A percentile compares a stretch with the other conserved stretches of the same genome.
These are phyloP conservation scores for Drosophila recens DNA, from an alignment of 2,888 invertebrate genomes.

Conservation along the genomic window DNA sequence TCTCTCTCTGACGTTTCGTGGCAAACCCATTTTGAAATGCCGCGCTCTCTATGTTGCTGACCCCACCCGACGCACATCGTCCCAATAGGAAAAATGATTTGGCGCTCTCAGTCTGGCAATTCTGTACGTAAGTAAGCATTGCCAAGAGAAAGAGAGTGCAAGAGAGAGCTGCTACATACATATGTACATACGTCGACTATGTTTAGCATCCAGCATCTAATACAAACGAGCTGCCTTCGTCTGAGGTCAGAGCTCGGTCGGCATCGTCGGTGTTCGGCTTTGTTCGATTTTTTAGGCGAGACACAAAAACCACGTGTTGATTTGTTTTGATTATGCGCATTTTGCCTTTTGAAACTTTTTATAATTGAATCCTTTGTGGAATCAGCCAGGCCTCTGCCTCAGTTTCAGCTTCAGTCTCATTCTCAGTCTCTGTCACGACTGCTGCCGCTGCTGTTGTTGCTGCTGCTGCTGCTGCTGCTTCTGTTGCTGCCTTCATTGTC, in stretches of 20 bases:
- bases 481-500: constrained; percentile 1
- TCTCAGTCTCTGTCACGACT: background rate
- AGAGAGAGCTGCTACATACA: constrained; percentile 1
- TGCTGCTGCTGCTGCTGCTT: constrained; percentile 6
- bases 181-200: constrained; percentile 38
- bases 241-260: constrained; percentile 16
- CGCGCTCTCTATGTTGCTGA: background rate
- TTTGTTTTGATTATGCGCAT: constrained; percentile 85
- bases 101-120: constrained; percentile 11
- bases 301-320: constrained; percentile 84
- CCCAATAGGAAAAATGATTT: background rate
- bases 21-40: constrained; percentile 51
- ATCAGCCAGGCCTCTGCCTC: constrained; percentile 6
- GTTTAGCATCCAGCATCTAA: constrained; percentile 39
- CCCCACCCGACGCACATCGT: constrained; percentile 20
- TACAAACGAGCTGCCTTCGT: constrained; percentile 21
- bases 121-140: background rate
- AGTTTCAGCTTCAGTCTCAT: constrained; percentile 2
- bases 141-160: background rate
- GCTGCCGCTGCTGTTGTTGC: background rate
- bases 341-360: constrained; percentile 68
- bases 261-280: constrained; percentile 1
- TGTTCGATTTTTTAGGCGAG: constrained; percentile 45
- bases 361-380: constrained; percentile 69
- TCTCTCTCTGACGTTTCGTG: constrained; percentile 7